A percentile compares a stretch with the other conserved stretches of the same genome.
phyloP scores from a whole-genome alignment of 2,113 vertebrate species.

The Scartelaos histophorus region DNA sequence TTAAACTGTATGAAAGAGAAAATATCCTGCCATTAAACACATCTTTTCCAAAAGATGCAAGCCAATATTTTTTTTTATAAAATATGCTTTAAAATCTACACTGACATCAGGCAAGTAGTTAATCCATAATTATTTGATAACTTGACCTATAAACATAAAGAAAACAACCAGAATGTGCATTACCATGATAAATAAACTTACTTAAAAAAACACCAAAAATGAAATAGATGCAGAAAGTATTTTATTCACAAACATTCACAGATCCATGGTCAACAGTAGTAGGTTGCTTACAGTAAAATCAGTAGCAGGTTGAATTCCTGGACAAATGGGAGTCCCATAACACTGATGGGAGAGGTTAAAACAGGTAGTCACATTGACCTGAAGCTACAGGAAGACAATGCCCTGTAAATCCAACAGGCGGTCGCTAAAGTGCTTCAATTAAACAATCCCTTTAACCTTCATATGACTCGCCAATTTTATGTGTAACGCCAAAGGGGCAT shows the following conservation, averaged over 20 bases:
- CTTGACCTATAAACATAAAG: too few species aligned
- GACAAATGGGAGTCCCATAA: constrained; percentile 57
- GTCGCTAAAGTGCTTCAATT: constrained; percentile 66
- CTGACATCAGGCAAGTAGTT: too few species aligned
- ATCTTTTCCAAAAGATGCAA: neutral
- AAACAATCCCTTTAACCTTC: constrained; percentile 26
- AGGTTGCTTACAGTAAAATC: constrained; percentile 54
- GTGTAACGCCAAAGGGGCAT: constrained; percentile 16
- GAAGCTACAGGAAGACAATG: constrained; percentile 36
- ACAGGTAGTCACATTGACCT: constrained; percentile 23
- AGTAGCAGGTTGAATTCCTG: constrained; percentile 56
- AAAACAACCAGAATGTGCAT: neutral
- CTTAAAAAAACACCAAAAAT: constrained; percentile 1
- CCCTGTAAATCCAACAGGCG: constrained; percentile 34
- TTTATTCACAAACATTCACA: constrained; percentile 71
- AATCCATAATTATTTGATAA: too few species aligned
- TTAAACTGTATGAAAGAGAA: too few species aligned
- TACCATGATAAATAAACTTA: neutral
- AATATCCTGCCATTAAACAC: neutral
- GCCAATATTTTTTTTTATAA: neutral
- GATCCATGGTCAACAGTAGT: constrained; percentile 60
- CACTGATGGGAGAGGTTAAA: constrained; percentile 48
- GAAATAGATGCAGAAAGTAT: constrained; percentile 25
- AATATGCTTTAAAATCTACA: too few species aligned
- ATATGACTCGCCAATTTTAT: neutral